Base-by-base conservation (phyloP, 2,888 invertebrate species). In the Tridacna gigas region DNA sequence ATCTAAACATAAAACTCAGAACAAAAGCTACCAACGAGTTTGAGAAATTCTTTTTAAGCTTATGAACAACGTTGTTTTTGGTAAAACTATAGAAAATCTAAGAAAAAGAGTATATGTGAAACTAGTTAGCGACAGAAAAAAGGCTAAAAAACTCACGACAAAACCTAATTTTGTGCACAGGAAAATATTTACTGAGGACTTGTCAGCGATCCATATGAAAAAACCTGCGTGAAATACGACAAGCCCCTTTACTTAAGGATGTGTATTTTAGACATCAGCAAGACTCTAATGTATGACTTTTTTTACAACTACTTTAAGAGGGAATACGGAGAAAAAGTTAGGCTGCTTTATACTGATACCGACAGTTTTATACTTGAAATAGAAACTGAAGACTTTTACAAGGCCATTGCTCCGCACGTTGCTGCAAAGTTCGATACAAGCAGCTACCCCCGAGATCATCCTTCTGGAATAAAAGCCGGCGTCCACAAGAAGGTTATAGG, bases 11-110 rank as follows among this genome's bases (percentile, higher is more conserved):
- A 22, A 51, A 56, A 67, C 60, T 22, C 12, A 67, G 76, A 69
- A 71, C 22, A 37, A 65, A 74, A 28, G 11, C 74, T n/a, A 67
- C 74, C 74, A 28, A 47, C 11, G 74, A 74, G 7, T 79, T 79
- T 74, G 79, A 79, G 28, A 79, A 79, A 48, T 71, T 61, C 51
- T 37, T 79, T n/a, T 79, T 56, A 79, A 79, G 47, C 45, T 79
- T n/a, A 79, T 79, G 79, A 71, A 79, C 61, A 79, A 69, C 28
- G n/a, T 20, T 69, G 67, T 78, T 37, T 78, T 69, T 78, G 78
- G 78, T 37, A 74, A 75, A 22, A 67, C 66, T 51, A 51, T 51
- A 15, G 51, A 51, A 51, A 51, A 51, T 15, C 11, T 51, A 13
- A 11, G 51, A 51, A 51, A 51, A 11, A 51, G 51, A 15, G 51